Evolutionary conservation across 1,140 invertebrate species (phyloP).

Genomic region (Papilio machaon): DNA sequence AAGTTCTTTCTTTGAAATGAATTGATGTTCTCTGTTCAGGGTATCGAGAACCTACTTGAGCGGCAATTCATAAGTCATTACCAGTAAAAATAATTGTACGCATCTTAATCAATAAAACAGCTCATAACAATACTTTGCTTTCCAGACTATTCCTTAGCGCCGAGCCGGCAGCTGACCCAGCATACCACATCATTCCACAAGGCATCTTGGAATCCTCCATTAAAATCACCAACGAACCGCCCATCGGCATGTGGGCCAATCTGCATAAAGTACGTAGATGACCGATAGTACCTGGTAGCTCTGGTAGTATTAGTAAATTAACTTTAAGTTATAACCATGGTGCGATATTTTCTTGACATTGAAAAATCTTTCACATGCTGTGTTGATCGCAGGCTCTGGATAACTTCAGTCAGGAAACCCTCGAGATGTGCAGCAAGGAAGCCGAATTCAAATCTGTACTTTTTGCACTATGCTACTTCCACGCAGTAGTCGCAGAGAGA

Average conservation of each 20-base stretch:
- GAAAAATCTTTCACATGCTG: slow-evolving; percentile 17
- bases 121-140: slow-evolving; percentile 21
- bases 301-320: background rate
- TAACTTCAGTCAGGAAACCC: slow-evolving; percentile 96
- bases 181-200: slow-evolving; percentile 84
- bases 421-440: slow-evolving; percentile 97
- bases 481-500: slow-evolving; percentile 95
- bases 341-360: background rate
- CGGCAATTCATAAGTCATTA: background rate
- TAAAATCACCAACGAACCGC: slow-evolving; percentile 98
- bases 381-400: slow-evolving; percentile 85
- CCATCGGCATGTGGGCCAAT: slow-evolving; percentile 96
- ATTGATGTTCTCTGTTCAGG: background rate
- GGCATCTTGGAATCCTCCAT: slow-evolving; percentile 96
- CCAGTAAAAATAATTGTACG: background rate
- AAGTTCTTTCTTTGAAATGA: background rate
- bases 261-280: slow-evolving; percentile 88
- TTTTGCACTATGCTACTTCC: slow-evolving; percentile 97
- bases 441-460: slow-evolving; percentile 96
- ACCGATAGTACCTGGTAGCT: too few species aligned
- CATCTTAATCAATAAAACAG: background rate
- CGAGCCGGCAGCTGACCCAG: slow-evolving; percentile 82
- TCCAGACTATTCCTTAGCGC: slow-evolving; percentile 84
- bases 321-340: background rate
- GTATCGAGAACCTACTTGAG: too few species aligned